Conservation (phyloP, 2,113 vertebrate species). For the Romanogobio albipinnatus region DNA sequence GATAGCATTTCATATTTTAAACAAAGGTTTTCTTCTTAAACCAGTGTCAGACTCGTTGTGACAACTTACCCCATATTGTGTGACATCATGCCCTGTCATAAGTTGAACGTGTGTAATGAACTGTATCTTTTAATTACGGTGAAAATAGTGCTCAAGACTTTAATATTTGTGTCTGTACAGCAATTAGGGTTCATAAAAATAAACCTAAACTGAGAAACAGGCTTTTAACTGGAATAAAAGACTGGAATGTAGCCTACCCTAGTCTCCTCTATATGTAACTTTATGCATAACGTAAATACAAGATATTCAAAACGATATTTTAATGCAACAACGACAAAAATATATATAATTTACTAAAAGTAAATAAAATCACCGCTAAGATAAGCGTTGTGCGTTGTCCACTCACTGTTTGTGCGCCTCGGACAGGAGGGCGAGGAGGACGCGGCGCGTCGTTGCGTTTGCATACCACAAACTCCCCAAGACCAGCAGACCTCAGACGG, state of each 20-base stretch:
- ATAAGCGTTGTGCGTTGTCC: slow-evolving; percentile 38
- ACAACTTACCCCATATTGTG: neutral
- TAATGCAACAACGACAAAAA: neutral
- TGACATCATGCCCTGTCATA: neutral
- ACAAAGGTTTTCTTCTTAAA: neutral
- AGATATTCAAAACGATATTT: neutral
- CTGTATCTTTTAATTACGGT: neutral
- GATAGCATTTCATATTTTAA: neutral
- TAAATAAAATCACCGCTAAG: neutral
- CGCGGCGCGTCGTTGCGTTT: slow-evolving; percentile 59
- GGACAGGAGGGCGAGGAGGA: slow-evolving; percentile 65
- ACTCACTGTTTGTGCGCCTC: slow-evolving; percentile 68
- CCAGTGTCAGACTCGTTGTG: neutral
- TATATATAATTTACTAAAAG: neutral
- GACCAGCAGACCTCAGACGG: slow-evolving; percentile 22
- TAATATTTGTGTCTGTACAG: neutral
- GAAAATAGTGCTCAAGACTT: neutral
- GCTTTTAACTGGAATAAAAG: neutral
- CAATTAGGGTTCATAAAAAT: neutral
- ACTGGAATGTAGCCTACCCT: neutral
- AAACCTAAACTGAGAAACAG: neutral
- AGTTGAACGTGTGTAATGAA: neutral
- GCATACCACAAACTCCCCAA: slow-evolving; percentile 71
- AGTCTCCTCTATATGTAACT: neutral
- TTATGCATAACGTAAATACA: neutral